Evolutionary conservation across 2,888 invertebrate species (phyloP), one percentile per base, ranked within the genome.

Genomic region (Hesperia comma): DNA sequence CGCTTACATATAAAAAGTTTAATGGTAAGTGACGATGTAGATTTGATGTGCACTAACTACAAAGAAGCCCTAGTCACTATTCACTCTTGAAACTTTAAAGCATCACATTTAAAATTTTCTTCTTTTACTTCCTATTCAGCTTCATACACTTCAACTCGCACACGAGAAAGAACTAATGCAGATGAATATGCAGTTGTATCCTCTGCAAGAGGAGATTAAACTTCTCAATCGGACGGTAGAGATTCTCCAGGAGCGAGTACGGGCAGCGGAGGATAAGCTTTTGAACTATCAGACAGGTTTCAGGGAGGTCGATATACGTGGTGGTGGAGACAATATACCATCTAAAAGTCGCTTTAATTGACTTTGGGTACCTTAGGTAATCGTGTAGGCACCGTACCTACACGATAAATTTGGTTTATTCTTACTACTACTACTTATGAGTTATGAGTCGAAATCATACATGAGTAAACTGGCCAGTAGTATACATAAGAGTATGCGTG

Each of bases 71-170:
- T n/a, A n/a, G n/a, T n/a, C n/a, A n/a, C n/a, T 26, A 26, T 26
- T 26, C 3, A 26, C 26, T 26, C 26, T 26, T 26, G 26, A 26
- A 26, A 5, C 37, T 3, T 10, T 12, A 5, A 2, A 46, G 15
- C 17, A 17, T 17, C 17, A 49, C 1, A 10, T 37, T 37, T 10
- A 37, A 37, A 37, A 10, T 40, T 37, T 46, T 46, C 8, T 46
- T n/a, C 14, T 19, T 68, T 55, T 46, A 40, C 12, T 60, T 54
- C 0, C 56, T 64, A 46, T 32, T 63, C 91, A 97, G 95, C 88
- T 97, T 46, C 96, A 96, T 84, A 96, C 96, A 8, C 93, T 96
- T 6, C 96, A 96, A 88, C 88, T 95, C 74, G 95, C 95, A 3
- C 96, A 96, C 77, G 96, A 96, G 80, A 94, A 95, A 70, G 96